Evolutionary conservation across 2,888 invertebrate genomes (phyloP), one percentile per base, ranked within the genome.

Genomic region (Amblyjoppa fuscipennis): DNA sequence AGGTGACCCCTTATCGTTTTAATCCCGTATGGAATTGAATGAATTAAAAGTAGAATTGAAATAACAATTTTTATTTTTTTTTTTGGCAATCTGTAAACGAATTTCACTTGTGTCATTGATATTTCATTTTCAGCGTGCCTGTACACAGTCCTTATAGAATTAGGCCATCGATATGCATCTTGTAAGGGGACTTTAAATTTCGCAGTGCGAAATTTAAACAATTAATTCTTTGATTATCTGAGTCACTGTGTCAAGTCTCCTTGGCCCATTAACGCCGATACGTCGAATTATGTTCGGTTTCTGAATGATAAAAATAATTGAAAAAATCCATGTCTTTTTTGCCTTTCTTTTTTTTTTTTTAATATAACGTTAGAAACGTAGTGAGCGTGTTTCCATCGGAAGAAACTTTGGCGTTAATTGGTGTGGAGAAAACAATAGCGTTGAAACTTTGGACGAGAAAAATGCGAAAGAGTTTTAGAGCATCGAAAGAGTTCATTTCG

Each of bases 401-500:
- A 61, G 0, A 31, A 45, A 13, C 16, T 7, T 34, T 68, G 66
- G 66, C 53, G 20, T 76, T 51, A 13, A 71, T 79, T 11, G 78
- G 34, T 45, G 16, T 3, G 7, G 7, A 75, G n/a, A 34, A 75
- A 59, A 51, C n/a, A 56, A 64, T 41, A 64, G 34, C 28, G 7
- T 31, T 1, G 41, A n/a, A 77, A 68, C 20, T 41, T 41, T 41
- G 5, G 51, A 59, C 38, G 34, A 45, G 45, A n/a, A 45, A 73
- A 69, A 34, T 59, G 69, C 56, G 59, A 74, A 69, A 56, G n/a
- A 49, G 31, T 51, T 0, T 28, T 28, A 28, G 25, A 11, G 28
- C 28, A 25, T 11, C 3, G 28, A 68, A 68, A 3, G 3, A 41
- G 16, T 45, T 41, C 3, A 41, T 45, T 16, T 49, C 16, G 16